Base-by-base conservation (phyloP, 2,113 vertebrate species). In the Noturus placidus region DNA sequence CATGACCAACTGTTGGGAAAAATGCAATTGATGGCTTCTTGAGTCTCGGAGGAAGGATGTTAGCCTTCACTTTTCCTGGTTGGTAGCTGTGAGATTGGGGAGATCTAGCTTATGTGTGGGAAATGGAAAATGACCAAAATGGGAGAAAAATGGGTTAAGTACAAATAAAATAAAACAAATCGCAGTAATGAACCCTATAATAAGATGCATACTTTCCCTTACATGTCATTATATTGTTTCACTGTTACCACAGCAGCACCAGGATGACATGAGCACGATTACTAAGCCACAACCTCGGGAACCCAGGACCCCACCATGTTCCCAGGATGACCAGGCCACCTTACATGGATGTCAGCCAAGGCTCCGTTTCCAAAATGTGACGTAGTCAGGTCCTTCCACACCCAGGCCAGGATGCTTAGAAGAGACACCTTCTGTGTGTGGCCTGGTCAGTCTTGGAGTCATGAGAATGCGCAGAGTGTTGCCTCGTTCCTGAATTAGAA, bases 291-390 rank as follows among this genome's bases (percentile, higher is more conserved):
- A 84, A 50, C 42, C 67, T 38, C 52, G 11, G 84, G 74, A 89
- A 91, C 50, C 76, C 46, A 59, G 11, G 10, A 20, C 56, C 30
- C 19, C n/a, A 25, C 22, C 30, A 14, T 72, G 63, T 89, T 89
- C 67, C 88, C 82, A 87, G 84, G 76, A 82, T 67, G 22, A 46
- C 82, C 33, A 38, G 14, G 20, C 35, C 59, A 63, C 52, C 79
- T 65, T 79, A 57, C n/a, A 35, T 67, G 59, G 76, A 86, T n/a
- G 10, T 76, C 50, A 15, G 33, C n/a, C 9, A 61, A 17, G n/a
- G 38, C 88, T 54, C 79, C 61, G 33, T 86, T 88, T 63, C 63
- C 82, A 82, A 59, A 85, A 69, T 30, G 52, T 85, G 85, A 88
- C n/a, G 14, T 67, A 59, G 38, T 70, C 52, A 20, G 74, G 30